Evolutionary conservation across 2,113 vertebrate species (phyloP), one percentile per base, ranked within the genome.

Genomic region (Trochalopteron elliotii): DNA sequence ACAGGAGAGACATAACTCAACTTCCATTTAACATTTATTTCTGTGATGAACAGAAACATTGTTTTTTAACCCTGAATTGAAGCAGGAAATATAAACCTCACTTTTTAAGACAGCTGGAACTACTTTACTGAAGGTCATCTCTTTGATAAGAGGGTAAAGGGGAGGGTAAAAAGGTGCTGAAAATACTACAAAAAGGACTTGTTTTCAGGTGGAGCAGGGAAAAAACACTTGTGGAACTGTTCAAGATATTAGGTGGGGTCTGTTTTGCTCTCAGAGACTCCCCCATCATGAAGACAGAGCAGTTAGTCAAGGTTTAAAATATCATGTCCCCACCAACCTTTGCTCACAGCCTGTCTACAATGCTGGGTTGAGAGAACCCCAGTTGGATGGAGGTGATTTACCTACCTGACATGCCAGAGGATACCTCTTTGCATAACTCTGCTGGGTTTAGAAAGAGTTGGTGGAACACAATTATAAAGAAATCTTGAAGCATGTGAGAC

Each of bases 1-100:
- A 90, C 94, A 87, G 56, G 93, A 96, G 96, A 82, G 72, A 49
- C 87, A 89, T 96, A 96, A 96, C 72, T 96, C 96, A 96, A 49
- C 79, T 89, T 95, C 47, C 92, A 90, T 94, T 87, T 87, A 76
- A 94, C 8, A 6, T 95, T 96, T 91, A 76, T 95, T 97, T 92
- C 88, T 89, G 72, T 72, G 86, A 82, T 92, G 92, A 96, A 78
- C 86, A 96, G 86, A 91, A 93, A 94, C 21, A 7, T 74, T 95
- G 47, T 89, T 92, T 92, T 70, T 97, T 95, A 96, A 95, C 83
- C 92, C 72, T 84, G 64, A 22, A 31, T 37, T 50, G 72, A 94
- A 84, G 65, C 14, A 72, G 87, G 53, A 93, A 91, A 76, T 40
- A 30, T 15, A 40, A 78, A 68, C 24, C 15, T 80, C 0, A 1